Conservation (phyloP, 2,113 vertebrate species). For the Amazona vittata region DNA sequence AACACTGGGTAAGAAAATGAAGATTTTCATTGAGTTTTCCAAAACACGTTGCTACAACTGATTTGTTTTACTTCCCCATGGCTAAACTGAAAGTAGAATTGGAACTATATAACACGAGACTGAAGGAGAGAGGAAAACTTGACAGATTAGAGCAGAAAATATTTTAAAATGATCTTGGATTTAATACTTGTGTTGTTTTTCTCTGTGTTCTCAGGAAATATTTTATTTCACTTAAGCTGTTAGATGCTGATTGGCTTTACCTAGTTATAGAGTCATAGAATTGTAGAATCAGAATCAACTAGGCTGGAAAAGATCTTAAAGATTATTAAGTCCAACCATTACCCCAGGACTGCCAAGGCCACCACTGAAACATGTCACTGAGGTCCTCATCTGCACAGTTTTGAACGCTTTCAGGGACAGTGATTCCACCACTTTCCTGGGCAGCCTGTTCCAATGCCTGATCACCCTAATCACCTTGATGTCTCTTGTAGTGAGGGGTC, state of each 20-base stretch:
- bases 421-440: background rate
- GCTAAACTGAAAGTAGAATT: background rate
- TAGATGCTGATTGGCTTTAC: background rate
- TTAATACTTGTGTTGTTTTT: background rate
- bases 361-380: background rate
- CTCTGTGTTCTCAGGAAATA: background rate
- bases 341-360: background rate
- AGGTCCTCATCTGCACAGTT: background rate
- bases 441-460: background rate
- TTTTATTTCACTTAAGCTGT: background rate
- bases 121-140: background rate
- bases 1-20: background rate
- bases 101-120: background rate
- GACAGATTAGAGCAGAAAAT: background rate
- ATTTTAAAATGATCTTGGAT: background rate
- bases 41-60: background rate
- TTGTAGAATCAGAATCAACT: background rate
- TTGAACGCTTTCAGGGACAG: background rate
- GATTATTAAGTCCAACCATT: too few relatives aligned
- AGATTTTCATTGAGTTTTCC: background rate
- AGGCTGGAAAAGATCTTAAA: background rate
- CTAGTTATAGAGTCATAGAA: background rate
- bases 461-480: background rate
- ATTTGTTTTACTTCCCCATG: background rate
- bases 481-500: background rate